Base-by-base conservation (phyloP, 2,113 vertebrate genomes). In the Muntiacus muntjak region DNA sequence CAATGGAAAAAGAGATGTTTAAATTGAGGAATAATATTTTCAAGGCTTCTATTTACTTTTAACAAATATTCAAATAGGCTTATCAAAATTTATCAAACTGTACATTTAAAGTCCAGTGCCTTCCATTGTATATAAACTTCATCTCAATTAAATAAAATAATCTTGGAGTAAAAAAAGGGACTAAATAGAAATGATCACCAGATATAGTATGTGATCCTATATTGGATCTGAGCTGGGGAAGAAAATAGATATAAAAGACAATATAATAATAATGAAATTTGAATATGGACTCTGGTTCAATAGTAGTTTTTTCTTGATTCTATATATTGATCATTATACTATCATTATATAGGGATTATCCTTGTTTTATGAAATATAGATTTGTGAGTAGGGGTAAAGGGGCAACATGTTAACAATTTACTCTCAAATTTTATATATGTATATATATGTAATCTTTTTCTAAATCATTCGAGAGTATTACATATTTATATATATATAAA, bases 21-120 rank as follows among this genome's bases (percentile, higher is more conserved):
- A 92, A 83, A 57, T 57, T 94, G 21, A 45, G 6, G 13, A 57
- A 64, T 83, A 88, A 57, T 92, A 92, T 88, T 98, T 95, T 96
- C 14, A 87, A 89, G 74, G 15, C 36, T 92, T 95, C 62, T n/a
- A 21, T 74, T 78, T 87, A 76, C 60, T 92, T 95, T 92, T 76
- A 76, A 30, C 6, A 89, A 87, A 17, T 6, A 50, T 93, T 95
- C 36, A 95, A 87, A 74, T 87, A 57, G 2, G 12, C 14, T 94
- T 81, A 7, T 81, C 58, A 90, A 87, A 87, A 76, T 76, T 60
- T 62, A 94, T 40, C 43, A 87, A n/a, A 60, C 25, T 95, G 0
- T 97, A 88, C 11, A 84, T 13, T 84, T 95, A 93, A 79, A 15
- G 12, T 90, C 71, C 60, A 95, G 9, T 19, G 0, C 21, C 62